These are phyloP conservation scores for Cephalotes varians DNA, from an alignment of 2,888 invertebrate species.

Conservation along the genomic window DNA sequence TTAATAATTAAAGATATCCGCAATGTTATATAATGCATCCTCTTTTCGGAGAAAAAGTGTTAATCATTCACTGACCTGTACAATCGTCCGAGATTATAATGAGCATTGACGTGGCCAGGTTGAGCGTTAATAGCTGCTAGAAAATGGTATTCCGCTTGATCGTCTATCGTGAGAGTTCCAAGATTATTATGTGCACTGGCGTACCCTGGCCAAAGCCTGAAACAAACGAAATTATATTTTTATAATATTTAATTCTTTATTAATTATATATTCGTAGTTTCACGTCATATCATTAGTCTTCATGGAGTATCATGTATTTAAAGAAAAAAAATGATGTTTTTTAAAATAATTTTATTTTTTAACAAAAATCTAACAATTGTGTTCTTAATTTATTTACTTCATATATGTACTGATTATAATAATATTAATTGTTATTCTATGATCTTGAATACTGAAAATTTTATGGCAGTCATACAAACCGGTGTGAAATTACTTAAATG, in stretches of 20 bases:
- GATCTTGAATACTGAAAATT: neutral
- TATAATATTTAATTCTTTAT: neutral
- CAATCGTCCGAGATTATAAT: conserved; percentile 94
- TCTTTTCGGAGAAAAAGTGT: neutral
- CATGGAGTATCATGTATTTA: neutral
- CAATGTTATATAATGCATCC: neutral
- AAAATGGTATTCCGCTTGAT: conserved; percentile 92
- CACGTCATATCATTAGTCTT: too few species aligned
- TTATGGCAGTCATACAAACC: neutral
- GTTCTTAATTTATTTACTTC: neutral
- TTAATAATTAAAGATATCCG: conserved; percentile 1
- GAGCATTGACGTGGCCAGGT: conserved; percentile 93
- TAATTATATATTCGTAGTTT: neutral
- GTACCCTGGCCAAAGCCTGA: conserved; percentile 93
- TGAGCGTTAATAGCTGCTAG: conserved; percentile 91
- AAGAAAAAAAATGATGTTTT: neutral
- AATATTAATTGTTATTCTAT: neutral
- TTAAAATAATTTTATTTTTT: neutral
- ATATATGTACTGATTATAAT: neutral
- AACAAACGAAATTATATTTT: conserved; percentile 27
- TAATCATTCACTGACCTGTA: conserved; percentile 89
- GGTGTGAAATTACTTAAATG: conserved; percentile 37
- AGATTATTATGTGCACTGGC: conserved; percentile 96
- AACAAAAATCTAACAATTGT: neutral
- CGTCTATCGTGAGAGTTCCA: conserved; percentile 91